Evolutionary conservation across 2,888 invertebrate species (phyloP), one percentile per base, ranked within the genome.

Genomic region (Invenusta paracnida): DNA sequence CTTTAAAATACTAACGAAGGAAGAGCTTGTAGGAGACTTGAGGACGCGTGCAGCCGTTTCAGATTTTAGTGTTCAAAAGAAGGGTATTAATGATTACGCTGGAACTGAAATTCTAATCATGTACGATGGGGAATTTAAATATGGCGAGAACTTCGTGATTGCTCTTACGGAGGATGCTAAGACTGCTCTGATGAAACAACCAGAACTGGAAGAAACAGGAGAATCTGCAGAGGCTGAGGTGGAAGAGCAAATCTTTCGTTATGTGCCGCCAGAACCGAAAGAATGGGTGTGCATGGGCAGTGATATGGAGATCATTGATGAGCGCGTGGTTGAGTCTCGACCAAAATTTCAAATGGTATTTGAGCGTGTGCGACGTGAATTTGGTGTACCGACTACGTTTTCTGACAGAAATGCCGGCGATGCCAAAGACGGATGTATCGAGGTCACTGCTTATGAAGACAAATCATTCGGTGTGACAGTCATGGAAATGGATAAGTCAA

Each of bases 61-160:
- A 87, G 91, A 92, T 86, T 91, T 91, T 87, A 88, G 88, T 87
- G 89, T 90, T 11, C 85, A 91, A 67, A 91, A 91, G 87, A 89
- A 90, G 85, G 88, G 89, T 85, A 90, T 91, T 25, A 88, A 90
- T 90, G 89, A 90, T 81, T 91, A 91, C 86, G 89, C 90, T 0
- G 90, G 89, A 29, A 90, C 90, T 81, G 91, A 92, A 85, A 89
- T 92, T n/a, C 87, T 92, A 84, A 87, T 92, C 25, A 89, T 90
- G 0, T 91, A 90, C 87, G 92, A 92, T 88, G 88, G 88, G 79
- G 91, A 92, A 81, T 91, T 90, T 88, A 90, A 89, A 84, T 90
- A 87, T 88, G 91, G 91, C n/a, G 90, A 91, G 87, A 92, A 92
- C 87, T 92, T 91, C 88, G 89, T 89, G 87, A 89, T 91, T 81